Base-by-base conservation (phyloP, 1,140 invertebrate species). In the Drosophila eugracilis region DNA sequence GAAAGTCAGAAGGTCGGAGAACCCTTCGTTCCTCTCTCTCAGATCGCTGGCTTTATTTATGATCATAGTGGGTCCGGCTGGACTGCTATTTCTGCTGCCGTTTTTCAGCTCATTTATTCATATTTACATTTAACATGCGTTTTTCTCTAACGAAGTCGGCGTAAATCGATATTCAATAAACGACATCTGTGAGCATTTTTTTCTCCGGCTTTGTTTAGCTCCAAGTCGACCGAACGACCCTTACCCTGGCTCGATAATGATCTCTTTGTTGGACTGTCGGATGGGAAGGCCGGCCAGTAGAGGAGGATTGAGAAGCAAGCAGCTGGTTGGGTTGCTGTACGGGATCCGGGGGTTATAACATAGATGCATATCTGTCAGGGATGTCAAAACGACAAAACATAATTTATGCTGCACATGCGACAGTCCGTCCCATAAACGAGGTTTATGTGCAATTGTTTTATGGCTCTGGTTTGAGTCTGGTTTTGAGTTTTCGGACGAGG, bases 151-250 rank as follows among this genome's bases (percentile, higher is more conserved):
- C 84, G 83, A 86, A 88, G 63, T 88, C 84, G 48, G 53, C 83
- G 84, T 88, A 88, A 88, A 89, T 89, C 85, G 84, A 89, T 89
- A 89, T 89, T 89, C 84, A 89, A 89, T 89, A 89, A 89, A 89
- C 79, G 84, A 89, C 84, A 89, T 89, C 84, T 89, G 84, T 89
- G 79, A 84, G 85, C 78, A 89, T 89, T 89, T 89, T 84, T 88
- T 59, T 7, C 15, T 22, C 12, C 37, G 44, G 53, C 42, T 60
- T 45, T 44, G 22, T 58, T 34, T 26, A 63, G 60, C 47, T 26
- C 57, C 60, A 65, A 65, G 60, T 9, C 42, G 37, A 32, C 30
- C 30, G 69, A 45, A 66, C 72, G 57, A 60, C 47, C 52, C 71
- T 65, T 74, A 59, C 47, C 59, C 70, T 30, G 54, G 50, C 41